A percentile compares a stretch with the other conserved stretches of the same genome.
These are phyloP conservation scores for Gracilinanus agilis DNA, from an alignment of 2,113 vertebrate species.

Conservation along the genomic window DNA sequence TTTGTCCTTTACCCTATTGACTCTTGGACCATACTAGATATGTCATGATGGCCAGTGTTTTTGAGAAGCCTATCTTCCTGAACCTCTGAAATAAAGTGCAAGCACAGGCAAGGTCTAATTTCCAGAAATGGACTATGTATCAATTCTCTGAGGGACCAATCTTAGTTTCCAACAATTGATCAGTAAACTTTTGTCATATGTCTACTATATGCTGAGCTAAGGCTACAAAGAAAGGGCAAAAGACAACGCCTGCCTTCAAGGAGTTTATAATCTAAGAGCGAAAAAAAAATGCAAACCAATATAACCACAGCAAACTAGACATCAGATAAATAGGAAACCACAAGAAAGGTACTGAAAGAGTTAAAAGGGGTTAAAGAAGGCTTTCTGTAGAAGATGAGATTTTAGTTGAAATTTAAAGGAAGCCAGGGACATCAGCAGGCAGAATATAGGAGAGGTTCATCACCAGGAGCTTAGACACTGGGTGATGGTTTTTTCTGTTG, in stretches of 20 bases:
- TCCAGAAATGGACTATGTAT: background rate
- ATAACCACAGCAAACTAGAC: background rate
- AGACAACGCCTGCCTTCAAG: background rate
- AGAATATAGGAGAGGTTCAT: background rate
- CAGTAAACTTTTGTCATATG: background rate
- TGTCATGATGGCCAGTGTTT: background rate
- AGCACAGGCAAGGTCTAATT: background rate
- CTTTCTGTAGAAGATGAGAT: background rate
- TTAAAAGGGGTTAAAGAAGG: background rate
- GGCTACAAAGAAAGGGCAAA: background rate
- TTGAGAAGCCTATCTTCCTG: background rate
- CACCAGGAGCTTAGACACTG: background rate
- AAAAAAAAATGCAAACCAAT: background rate
- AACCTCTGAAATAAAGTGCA: background rate
- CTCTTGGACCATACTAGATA: background rate
- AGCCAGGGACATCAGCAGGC: background rate
- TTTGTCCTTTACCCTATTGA: background rate
- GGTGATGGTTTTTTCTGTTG: background rate
- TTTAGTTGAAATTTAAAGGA: background rate
- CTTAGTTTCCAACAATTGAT: background rate
- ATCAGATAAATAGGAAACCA: background rate
- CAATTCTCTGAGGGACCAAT: background rate
- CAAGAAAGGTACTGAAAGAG: background rate
- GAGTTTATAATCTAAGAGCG: background rate
- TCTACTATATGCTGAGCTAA: background rate